These are phyloP conservation scores for Athalia circularis DNA, from an alignment of 2,888 invertebrate genomes.

Conservation along the genomic window DNA sequence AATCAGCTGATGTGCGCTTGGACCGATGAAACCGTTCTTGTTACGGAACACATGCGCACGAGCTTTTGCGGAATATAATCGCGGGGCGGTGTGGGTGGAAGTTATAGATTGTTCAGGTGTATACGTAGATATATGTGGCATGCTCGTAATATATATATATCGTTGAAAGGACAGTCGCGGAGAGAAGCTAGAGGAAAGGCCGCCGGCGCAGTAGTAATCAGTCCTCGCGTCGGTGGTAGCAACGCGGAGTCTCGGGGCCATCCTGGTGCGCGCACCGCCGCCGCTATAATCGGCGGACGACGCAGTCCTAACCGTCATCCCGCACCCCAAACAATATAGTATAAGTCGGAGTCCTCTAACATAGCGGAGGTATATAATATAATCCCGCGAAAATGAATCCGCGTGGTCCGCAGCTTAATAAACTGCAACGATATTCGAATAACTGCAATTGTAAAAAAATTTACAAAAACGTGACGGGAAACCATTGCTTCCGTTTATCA, in stretches of 20 bases:
- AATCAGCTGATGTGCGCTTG: too few species aligned
- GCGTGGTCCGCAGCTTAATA: conserved; percentile 17
- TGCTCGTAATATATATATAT: neutral
- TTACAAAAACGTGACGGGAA: neutral
- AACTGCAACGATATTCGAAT: neutral
- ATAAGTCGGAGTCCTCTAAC: conserved; percentile 50
- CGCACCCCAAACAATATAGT: conserved; percentile 36
- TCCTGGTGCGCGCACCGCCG: conserved; percentile 33
- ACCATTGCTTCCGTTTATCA: neutral
- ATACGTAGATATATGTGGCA: conserved; percentile 11
- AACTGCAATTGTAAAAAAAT: neutral
- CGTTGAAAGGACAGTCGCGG: conserved; percentile 23
- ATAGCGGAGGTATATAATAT: neutral
- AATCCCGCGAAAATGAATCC: conserved; percentile 26
- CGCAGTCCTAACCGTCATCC: conserved; percentile 45
- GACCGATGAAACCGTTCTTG: too few species aligned
- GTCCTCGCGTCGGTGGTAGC: conserved; percentile 36
- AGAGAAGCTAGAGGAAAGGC: conserved; percentile 30
- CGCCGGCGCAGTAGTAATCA: conserved; percentile 43
- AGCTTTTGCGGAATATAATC: conserved; percentile 41
- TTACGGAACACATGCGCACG: conserved; percentile 45
- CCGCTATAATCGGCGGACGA: conserved; percentile 48
- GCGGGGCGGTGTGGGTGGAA: conserved; percentile 23
- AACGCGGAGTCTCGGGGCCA: conserved; percentile 27
- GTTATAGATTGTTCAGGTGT: neutral